Evolutionary conservation across 2,888 invertebrate species (phyloP), one percentile per base, ranked within the genome.

Genomic region (Steinernema hermaphroditum): DNA sequence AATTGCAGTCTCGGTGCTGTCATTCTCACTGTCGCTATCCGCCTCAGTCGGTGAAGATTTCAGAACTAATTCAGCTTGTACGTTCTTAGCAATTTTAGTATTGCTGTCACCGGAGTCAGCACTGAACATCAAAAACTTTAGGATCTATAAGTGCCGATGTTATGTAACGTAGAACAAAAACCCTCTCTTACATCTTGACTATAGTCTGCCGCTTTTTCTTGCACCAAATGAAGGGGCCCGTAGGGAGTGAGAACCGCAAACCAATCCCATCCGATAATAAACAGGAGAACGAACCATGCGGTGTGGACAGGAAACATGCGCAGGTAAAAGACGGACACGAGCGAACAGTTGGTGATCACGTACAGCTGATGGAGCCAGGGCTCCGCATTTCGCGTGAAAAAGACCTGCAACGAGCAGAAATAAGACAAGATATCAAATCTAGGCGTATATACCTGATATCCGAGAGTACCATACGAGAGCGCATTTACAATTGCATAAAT

Each of bases 201-300:
- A 74, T 83, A 83, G 70, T 83, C 81, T 8, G 74, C 72, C 0
- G 82, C 83, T 62, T 79, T 80, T 43, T 77, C 76, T 46, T 78
- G 80, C 4, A 82, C 77, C 62, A 75, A 71, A 29, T 77, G 76
- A 68, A 83, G 73, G 1, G 83, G 83, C 0, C 83, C 83, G 46
- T 78, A 74, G 4, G 82, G 80, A 1, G 82, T 75, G 22, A 82
- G 57, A 14, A 83, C 83, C 9, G 83, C 82, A 68, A 83, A 83
- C 1, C 80, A 46, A 80, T 80, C 82, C 82, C 81, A 82, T 19
- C 77, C 71, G 16, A 79, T 76, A 6, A 82, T 78, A 16, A 72
- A 71, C 37, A 75, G 75, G n/a, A 81, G 73, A 1, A 82, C 72
- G 46, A 82, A 81, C 82, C 82, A 81, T 0, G 81, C 75, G 14